Percentiles rank a stretch among this genome's conserved stretches.
Evolutionary conservation across 2,888 invertebrate genomes (phyloP).

Genomic region (Toxonevra muliebris): DNA sequence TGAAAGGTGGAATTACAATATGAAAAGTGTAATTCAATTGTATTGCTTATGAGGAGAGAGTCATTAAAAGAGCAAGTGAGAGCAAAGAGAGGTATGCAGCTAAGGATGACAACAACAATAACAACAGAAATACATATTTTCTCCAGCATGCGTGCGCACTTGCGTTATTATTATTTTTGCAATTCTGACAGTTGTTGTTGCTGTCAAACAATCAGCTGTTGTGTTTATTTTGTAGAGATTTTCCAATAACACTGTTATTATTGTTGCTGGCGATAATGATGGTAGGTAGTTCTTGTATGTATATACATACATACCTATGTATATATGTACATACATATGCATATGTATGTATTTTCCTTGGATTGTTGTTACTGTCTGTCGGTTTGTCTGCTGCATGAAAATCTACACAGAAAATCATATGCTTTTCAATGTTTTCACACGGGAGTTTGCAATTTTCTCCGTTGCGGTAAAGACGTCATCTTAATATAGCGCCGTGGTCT

Average conservation of each 20-base stretch:
- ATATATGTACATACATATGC: background rate
- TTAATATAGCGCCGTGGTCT: background rate
- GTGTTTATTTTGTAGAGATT: no score
- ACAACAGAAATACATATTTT: no score
- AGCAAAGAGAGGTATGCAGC: no score
- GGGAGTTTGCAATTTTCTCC: conserved; percentile 30
- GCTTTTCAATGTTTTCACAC: conserved; percentile 20
- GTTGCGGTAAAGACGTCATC: conserved; percentile 21
- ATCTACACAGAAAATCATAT: conserved; percentile 13
- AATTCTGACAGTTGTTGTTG: no score
- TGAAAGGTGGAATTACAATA: no score
- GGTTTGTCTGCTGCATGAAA: conserved; percentile 9
- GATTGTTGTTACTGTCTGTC: conserved; percentile 11
- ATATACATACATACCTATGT: background rate
- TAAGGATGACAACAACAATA: no score
- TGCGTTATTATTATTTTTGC: no score
- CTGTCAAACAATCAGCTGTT: no score
- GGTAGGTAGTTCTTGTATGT: conserved; percentile 1
- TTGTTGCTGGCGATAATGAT: conserved; percentile 8
- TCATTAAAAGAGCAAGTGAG: no score
- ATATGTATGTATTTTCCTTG: background rate
- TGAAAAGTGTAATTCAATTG: no score
- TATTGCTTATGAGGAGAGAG: no score
- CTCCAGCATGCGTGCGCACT: no score
- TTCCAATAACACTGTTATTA: background rate